Base-by-base conservation (phyloP, 2,797 vertebrate genomes). In the Pantherophis alleghaniensis region DNA sequence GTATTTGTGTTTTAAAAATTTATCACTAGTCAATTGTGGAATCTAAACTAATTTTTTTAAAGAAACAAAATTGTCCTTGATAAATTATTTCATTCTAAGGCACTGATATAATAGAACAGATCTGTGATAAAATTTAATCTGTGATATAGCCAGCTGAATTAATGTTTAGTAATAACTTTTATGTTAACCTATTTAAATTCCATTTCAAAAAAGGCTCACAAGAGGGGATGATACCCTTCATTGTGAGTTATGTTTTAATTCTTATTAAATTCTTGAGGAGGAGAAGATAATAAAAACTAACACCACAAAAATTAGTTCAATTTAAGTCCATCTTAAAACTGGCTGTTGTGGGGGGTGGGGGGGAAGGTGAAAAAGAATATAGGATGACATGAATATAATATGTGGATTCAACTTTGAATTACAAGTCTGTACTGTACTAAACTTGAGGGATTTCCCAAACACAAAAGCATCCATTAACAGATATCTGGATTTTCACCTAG, bases 41-140 rank as follows among this genome's bases (percentile, higher is more conserved):
- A 60, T 18, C 28, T 87, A 90, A 93, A 55, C 14, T 63, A 14
- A 42, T 20, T 32, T 92, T 93, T 61, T 92, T 47, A 5, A 94
- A 94, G 94, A 96, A 95, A 95, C n/a, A 56, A 32, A 32, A 66
- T 93, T 94, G 94, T 96, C 92, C 90, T 95, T 88, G 92, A 94
- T 95, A 93, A 93, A 92, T 90, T 95, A 94, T 93, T 86, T 95
- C 74, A 47, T 94, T 56, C 95, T 88, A 88, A 96, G 95, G 96
- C 87, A 96, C 93, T 96, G 93, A 93, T 94, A 87, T 22, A 94
- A 63, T 95, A 94, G 56, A 95, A 88, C 92, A 96, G 97, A 96
- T 42, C 93, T 94, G 61, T 94, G 89, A 95, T 63, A 94, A 37
- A 96, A 93, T 94, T 94, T 95, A 96, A 95, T 96, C 94, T 96